Evolutionary conservation across 1,140 invertebrate genomes (phyloP).

Genomic region (Sitobion miscanthi): DNA sequence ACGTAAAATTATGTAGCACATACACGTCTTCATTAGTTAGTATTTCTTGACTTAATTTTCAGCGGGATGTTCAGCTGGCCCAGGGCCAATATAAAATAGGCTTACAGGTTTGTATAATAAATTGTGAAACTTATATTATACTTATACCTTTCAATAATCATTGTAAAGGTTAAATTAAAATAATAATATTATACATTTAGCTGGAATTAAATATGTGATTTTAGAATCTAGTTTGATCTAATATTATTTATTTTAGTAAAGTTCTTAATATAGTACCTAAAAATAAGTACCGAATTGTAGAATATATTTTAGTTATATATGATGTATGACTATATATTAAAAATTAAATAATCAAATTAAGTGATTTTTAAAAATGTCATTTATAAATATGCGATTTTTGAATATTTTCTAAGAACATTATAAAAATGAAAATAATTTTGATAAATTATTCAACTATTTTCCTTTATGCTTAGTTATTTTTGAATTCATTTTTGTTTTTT

Average conservation of each 20-base stretch:
- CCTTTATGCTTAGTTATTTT: background rate
- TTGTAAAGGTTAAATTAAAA: background rate
- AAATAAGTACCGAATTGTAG: background rate
- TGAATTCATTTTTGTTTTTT: background rate
- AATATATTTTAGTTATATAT: background rate
- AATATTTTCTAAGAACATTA: background rate
- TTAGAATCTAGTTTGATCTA: too few relatives aligned
- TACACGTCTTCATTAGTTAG: slow-evolving; percentile 14
- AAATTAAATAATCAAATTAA: too few relatives aligned
- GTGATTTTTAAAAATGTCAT: background rate
- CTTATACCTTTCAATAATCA: background rate
- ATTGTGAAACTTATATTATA: background rate
- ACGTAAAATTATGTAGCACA: background rate
- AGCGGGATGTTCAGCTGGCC: background rate
- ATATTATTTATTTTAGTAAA: background rate
- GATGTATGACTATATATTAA: background rate
- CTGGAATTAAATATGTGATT: background rate
- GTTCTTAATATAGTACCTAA: background rate
- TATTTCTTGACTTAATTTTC: background rate
- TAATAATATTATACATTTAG: background rate
- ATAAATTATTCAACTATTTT: background rate
- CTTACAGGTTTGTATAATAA: background rate
- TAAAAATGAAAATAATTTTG: background rate
- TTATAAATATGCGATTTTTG: too few relatives aligned
- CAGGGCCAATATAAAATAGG: background rate